Evolutionary conservation across 2,113 vertebrate genomes (phyloP).

Genomic region (Microcebus jonahi): DNA sequence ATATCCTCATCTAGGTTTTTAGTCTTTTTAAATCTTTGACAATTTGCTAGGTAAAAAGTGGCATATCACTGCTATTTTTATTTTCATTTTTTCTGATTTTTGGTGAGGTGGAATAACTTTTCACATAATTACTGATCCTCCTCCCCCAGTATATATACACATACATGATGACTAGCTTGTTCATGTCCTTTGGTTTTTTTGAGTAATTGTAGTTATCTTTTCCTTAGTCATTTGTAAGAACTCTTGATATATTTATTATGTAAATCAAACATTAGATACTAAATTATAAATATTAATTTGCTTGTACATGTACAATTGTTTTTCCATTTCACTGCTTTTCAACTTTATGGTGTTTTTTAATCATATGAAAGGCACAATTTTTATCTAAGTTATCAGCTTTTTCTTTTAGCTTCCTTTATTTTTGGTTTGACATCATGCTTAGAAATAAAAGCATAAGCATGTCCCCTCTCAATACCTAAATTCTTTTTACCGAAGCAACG

Average conservation of each 20-base stretch:
- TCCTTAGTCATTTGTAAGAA: neutral
- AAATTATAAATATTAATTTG: neutral
- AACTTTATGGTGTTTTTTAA: neutral
- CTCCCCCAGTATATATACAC: neutral
- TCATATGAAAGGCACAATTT: neutral
- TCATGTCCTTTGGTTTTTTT: neutral
- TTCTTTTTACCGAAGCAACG: neutral
- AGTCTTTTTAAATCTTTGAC: neutral
- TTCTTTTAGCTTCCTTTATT: neutral
- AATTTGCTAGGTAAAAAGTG: neutral
- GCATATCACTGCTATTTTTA: neutral
- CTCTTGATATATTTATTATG: neutral
- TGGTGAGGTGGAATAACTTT: neutral
- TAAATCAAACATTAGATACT: neutral
- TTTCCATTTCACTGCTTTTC: neutral
- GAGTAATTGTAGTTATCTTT: neutral
- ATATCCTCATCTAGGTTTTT: neutral
- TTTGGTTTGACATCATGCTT: neutral
- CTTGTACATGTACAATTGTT: neutral
- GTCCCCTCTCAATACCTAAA: neutral
- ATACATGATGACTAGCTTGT: neutral
- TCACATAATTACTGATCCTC: neutral
- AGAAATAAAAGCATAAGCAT: neutral
- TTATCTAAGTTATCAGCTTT: neutral
- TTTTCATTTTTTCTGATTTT: conserved; percentile 14